phyloP scores from a whole-genome alignment of 2,888 invertebrate genomes.

The Hydropsyche betteni region DNA sequence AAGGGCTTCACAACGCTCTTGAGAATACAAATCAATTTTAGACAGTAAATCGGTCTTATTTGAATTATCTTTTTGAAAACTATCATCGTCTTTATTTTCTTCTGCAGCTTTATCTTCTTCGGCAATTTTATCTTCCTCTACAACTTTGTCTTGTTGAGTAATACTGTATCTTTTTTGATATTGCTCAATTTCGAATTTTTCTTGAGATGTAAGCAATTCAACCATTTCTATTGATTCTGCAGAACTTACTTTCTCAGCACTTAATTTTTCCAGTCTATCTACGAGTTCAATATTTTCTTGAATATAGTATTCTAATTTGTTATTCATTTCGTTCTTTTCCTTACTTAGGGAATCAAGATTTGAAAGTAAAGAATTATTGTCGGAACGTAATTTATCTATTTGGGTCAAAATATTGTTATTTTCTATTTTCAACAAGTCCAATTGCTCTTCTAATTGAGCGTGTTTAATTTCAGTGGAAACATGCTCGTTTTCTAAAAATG shows the following conservation, averaged over 20 bases:
- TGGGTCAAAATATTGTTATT: constrained; percentile 64
- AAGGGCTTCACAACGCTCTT: constrained; percentile 75
- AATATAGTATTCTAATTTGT: constrained; percentile 72
- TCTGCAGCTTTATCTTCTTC: constrained; percentile 53
- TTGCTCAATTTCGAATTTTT: constrained; percentile 74
- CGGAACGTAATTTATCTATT: constrained; percentile 63
- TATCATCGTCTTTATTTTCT: constrained; percentile 52
- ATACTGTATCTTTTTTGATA: constrained; percentile 68
- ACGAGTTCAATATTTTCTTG: constrained; percentile 79
- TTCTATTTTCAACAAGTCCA: constrained; percentile 67
- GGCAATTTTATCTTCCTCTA: constrained; percentile 53
- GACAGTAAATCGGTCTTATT: constrained; percentile 59
- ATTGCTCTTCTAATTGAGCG: constrained; percentile 81
- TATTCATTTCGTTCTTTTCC: constrained; percentile 69
- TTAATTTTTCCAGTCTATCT: constrained; percentile 77
- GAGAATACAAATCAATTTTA: constrained; percentile 74
- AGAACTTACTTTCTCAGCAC: constrained; percentile 76
- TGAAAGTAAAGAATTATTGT: constrained; percentile 66
- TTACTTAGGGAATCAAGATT: constrained; percentile 67
- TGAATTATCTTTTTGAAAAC: constrained; percentile 22
- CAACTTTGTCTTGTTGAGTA: constrained; percentile 54
- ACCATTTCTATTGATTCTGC: constrained; percentile 81
- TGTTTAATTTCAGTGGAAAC: constrained; percentile 82
- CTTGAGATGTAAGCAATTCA: constrained; percentile 75
- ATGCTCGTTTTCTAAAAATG: constrained; percentile 72